Evolutionary conservation across 2,888 invertebrate species (phyloP), one percentile per base, ranked within the genome.

Genomic region (Carabus problematicus): DNA sequence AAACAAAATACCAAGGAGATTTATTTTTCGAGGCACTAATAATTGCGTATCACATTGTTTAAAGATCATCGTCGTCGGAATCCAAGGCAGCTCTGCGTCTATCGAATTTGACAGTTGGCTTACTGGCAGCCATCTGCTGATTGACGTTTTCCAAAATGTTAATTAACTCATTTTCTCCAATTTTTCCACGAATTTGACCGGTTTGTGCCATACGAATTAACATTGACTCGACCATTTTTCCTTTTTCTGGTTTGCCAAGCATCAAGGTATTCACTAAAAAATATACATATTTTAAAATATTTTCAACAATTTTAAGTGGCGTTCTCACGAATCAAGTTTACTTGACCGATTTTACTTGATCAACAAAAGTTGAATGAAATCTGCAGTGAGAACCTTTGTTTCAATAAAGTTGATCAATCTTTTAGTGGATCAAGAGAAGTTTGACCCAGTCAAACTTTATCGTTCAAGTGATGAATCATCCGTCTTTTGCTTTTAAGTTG

Each of bases 201-300:
- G 88, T 87, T 78, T 95, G 93, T 8, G 94, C 97, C 97, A 98
- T 98, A 77, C 91, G 90, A 71, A 97, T 87, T 74, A 99, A 88
- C 91, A 98, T 93, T 74, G 91, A 90, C 85, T 99, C 98, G 67
- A 98, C 91, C 91, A 95, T 92, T 79, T 89, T 88, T 8, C 95
- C 98, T 81, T 98, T 98, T 77, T 98, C 98, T 56, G 98, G 98
- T 82, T 96, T 97, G 73, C 96, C 95, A 59, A 97, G 84, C 79
- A 93, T 92, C 71, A 99, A 86, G 63, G 94, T 98, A 79, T 96
- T 98, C 78, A 99, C 96, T 96, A 81, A 14, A 87, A 86, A 71
- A 71, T n/a, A n/a, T n/a, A n/a, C 29, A 52, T 14, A 16, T 29
- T 29, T 29, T 29, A 29, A 29, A 29, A 29, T 29, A 29, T 6